Percentiles rank a stretch among this genome's conserved stretches.
Evolutionary conservation across 1,140 invertebrate genomes (phyloP).

Genomic region (Procambarus clarkii): DNA sequence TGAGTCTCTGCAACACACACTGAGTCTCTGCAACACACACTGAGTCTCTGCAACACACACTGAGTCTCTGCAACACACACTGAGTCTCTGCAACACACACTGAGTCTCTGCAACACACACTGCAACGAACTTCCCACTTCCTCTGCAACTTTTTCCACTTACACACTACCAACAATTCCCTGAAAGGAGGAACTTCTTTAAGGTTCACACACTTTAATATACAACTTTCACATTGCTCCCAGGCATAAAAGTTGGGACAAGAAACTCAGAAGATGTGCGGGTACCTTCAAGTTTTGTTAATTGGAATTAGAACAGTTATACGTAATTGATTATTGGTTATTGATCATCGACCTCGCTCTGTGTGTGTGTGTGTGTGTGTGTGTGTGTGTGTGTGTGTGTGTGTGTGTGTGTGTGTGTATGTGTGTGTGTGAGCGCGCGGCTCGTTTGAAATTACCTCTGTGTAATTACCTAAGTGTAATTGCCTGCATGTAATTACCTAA

Average conservation of each 20-base stretch:
- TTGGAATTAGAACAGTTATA: not conserved
- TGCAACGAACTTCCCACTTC: too few species aligned
- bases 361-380: conserved; percentile 10
- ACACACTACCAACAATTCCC: too few species aligned
- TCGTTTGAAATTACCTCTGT: not conserved
- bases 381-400: not conserved
- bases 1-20: too few species aligned
- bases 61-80: too few species aligned
- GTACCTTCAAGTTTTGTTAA: not conserved
- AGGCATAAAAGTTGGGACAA: not conserved
- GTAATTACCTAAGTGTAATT: too few species aligned
- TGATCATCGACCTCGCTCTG: not conserved
- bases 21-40: too few species aligned
- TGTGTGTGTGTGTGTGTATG: not conserved
- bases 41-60: too few species aligned
- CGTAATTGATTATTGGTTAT: not conserved
- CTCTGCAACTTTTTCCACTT: too few species aligned
- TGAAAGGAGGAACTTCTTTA: not conserved
- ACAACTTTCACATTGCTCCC: not conserved
- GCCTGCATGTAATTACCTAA: too few species aligned
- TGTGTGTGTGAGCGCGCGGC: too few species aligned
- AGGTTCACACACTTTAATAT: not conserved
- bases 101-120: too few species aligned
- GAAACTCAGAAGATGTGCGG: not conserved
- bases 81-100: too few species aligned